Base-by-base conservation (phyloP, 2,888 invertebrate genomes). In the Cheilosia vulpina region DNA sequence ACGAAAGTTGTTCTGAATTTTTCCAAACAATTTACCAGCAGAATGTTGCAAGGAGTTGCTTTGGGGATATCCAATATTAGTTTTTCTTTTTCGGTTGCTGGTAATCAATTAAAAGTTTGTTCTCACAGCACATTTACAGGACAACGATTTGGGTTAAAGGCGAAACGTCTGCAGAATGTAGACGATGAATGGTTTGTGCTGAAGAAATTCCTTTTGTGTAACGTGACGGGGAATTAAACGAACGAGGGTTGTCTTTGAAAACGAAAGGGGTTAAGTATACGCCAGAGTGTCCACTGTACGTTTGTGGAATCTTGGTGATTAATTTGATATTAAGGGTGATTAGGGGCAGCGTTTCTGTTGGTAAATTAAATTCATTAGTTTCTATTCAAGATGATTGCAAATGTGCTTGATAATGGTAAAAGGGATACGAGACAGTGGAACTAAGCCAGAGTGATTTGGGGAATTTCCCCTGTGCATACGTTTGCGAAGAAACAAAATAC, bases 1-100 rank as follows among this genome's bases (percentile, higher is more conserved):
- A 19, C 45, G 24, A 62, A 78, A 62, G 38, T 55, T 15, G 69
- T 69, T 15, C 50, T 38, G 38, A 47, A n/a, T 43, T 63, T 58
- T 81, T 81, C 69, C 76, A 63, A 58, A 63, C 68, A 62, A 80
- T 81, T 75, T 52, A 62, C 7, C 63, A 52, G 41, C 69, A 38
- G 38, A 43, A 50, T 50, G 17, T 9, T 55, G 24, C n/a, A n/a
- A 43, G 27, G 41, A 52, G 11, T 38, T 13, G 34, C 38, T 21
- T 21, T 21, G 19, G 15, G 13, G 38, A 38, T 38, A 38, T 38
- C 11, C 9, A 11, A 13, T 13, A 38, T 38, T 13, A 38, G 38
- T 4, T 38, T 66, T 38, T 27, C 0, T 27, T 27, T 66, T 53
- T 27, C 13, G 27, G 53, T 3, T 66, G 5, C n/a, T 55, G 41